Evolutionary conservation across 2,797 vertebrate genomes (phyloP).

Genomic region (Meriones psammophilus): DNA sequence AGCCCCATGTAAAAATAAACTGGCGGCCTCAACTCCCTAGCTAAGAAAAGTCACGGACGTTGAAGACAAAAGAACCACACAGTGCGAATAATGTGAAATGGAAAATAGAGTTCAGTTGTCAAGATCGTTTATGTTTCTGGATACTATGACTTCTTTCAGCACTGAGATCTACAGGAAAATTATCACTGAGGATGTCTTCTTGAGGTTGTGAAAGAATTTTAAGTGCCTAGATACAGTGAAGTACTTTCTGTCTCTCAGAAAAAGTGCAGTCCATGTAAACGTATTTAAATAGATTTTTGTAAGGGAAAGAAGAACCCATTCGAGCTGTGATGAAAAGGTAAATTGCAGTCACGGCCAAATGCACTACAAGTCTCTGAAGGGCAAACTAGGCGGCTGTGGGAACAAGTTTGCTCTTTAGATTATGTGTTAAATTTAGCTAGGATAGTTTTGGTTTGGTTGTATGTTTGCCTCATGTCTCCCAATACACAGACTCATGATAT

Average conservation of each 20-base stretch:
- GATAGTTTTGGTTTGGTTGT: background rate
- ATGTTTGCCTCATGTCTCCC: background rate
- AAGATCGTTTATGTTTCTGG: constrained; percentile 11
- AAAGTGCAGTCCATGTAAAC: background rate
- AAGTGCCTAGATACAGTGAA: background rate
- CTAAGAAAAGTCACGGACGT: constrained; percentile 38
- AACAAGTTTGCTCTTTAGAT: constrained; percentile 1
- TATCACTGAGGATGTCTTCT: background rate
- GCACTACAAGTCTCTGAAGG: constrained; percentile 10
- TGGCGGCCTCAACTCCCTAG: background rate
- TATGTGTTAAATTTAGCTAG: constrained; percentile 9
- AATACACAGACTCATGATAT: constrained; percentile 3
- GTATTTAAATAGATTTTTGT: constrained; percentile 35
- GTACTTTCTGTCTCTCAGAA: background rate
- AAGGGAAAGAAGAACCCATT: constrained; percentile 9
- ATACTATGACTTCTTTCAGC: background rate
- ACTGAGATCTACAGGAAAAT: constrained; percentile 7
- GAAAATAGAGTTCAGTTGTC: constrained; percentile 55
- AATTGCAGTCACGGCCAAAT: constrained; percentile 39
- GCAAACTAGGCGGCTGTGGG: background rate
- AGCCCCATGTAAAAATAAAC: background rate
- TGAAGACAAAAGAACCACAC: background rate
- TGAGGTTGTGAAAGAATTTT: constrained; percentile 39
- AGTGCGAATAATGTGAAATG: constrained; percentile 24
- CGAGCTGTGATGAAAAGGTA: constrained; percentile 61